These are phyloP conservation scores for Arge pagana DNA, from an alignment of 2,888 invertebrate genomes.

Conservation along the genomic window DNA sequence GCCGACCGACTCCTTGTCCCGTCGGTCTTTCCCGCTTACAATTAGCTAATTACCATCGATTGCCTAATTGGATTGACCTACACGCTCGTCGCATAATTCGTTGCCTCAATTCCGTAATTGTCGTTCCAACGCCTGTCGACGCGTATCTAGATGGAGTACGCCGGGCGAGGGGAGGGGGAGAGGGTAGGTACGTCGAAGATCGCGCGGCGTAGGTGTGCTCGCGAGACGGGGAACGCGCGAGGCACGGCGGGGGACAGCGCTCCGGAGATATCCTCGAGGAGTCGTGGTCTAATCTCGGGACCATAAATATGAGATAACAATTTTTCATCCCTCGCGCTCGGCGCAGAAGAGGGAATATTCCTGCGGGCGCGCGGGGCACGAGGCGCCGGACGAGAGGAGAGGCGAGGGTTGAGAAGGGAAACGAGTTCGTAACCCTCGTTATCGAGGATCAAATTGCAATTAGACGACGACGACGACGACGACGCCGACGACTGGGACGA, in stretches of 20 bases:
- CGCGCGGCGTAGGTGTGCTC: too few relatives aligned
- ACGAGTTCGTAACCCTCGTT: conserved; percentile 46
- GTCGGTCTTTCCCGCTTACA: conserved; percentile 12
- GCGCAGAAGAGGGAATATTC: conserved; percentile 27
- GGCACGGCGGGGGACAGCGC: too few relatives aligned
- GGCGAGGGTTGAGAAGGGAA: neutral
- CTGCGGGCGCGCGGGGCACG: neutral
- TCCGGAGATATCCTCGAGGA: conserved; percentile 12
- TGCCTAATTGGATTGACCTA: conserved; percentile 25
- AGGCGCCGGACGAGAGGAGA: neutral
- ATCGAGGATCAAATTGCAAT: conserved; percentile 51
- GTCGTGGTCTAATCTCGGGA: conserved; percentile 39
- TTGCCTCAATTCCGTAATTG: conserved; percentile 11
- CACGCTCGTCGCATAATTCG: conserved; percentile 13
- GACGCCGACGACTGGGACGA: too few relatives aligned
- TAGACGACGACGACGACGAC: too few relatives aligned
- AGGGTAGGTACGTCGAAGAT: too few relatives aligned
- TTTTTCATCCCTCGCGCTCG: conserved; percentile 47
- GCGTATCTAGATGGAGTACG: too few relatives aligned
- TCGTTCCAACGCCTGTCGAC: conserved; percentile 19
- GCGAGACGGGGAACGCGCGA: too few relatives aligned
- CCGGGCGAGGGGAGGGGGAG: too few relatives aligned
- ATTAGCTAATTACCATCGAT: conserved; percentile 26
- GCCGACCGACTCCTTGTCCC: neutral
- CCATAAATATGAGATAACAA: conserved; percentile 56